These are phyloP conservation scores for Hemiprocne comata DNA, from an alignment of 2,113 vertebrate genomes.

Conservation along the genomic window DNA sequence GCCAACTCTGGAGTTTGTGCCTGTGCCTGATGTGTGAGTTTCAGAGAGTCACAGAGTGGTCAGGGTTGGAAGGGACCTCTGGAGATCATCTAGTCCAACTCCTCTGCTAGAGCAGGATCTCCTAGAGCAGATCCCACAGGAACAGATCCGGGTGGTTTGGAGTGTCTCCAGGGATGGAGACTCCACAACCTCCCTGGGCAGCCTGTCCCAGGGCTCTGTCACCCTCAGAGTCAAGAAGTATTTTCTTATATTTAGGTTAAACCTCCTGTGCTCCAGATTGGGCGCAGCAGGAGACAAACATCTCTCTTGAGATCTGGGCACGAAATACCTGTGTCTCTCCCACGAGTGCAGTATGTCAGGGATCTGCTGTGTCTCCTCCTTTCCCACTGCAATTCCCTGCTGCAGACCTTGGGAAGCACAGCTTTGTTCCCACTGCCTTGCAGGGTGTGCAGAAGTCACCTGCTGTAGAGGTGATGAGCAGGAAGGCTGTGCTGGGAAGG, in stretches of 20 bases:
- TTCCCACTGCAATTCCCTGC: not conserved
- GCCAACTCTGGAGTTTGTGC: not conserved
- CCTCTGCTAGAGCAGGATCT: too few relatives aligned
- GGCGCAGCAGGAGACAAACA: not conserved
- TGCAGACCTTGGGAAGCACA: not conserved
- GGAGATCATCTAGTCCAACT: too few relatives aligned
- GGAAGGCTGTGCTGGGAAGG: not conserved
- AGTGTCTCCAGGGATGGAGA: too few relatives aligned
- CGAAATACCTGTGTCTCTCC: not conserved
- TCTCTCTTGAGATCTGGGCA: not conserved
- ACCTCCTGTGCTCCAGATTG: not conserved
- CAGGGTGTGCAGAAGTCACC: not conserved
- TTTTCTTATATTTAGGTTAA: too few relatives aligned
- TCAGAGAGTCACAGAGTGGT: too few relatives aligned
- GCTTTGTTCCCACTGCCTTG: not conserved
- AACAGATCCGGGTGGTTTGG: too few relatives aligned
- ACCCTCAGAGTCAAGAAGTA: too few relatives aligned
- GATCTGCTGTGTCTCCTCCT: not conserved
- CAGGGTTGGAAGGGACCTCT: too few relatives aligned
- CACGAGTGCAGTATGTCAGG: accelerated
- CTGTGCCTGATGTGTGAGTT: not conserved
- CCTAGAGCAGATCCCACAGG: too few relatives aligned
- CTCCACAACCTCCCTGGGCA: too few relatives aligned
- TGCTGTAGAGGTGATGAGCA: not conserved
- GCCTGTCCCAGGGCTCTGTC: too few relatives aligned